A percentile compares a stretch with the other conserved stretches of the same genome.
Conservation (phyloP, 2,888 invertebrate genomes). For the Apocheima hispidaria region DNA sequence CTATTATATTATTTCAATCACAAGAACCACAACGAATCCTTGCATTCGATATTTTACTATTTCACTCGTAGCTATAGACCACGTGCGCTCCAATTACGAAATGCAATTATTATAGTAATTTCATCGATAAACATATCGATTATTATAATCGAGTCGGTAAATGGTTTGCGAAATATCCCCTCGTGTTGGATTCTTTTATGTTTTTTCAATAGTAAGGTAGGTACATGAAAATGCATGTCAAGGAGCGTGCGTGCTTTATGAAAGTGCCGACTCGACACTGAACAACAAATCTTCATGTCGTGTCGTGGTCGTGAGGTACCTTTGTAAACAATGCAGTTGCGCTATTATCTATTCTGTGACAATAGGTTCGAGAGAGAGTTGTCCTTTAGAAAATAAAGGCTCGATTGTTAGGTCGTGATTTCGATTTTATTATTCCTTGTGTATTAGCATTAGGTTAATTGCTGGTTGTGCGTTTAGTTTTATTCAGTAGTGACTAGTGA, state of each 20-base stretch:
- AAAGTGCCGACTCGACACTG: conserved; percentile 35
- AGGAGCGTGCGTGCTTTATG: conserved; percentile 55
- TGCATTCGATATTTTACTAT: conserved; percentile 16
- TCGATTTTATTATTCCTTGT: conserved; percentile 27
- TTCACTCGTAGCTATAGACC: conserved; percentile 31
- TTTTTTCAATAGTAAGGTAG: conserved; percentile 49
- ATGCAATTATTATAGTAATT: conserved; percentile 61
- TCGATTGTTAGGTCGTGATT: conserved; percentile 12
- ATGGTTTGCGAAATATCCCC: conserved; percentile 64
- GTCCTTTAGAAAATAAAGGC: conserved; percentile 33
- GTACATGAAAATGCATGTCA: conserved; percentile 64
- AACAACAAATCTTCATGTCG: conserved; percentile 10
- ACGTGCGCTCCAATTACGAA: conserved; percentile 68
- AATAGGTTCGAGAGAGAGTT: conserved; percentile 28
- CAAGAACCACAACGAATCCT: conserved; percentile 16
- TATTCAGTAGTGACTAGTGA: conserved; percentile 2
- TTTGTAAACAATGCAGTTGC: not conserved
- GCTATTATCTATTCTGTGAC: conserved; percentile 16
- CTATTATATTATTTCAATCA: conserved; percentile 6
- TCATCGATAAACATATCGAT: conserved; percentile 57
- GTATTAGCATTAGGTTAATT: conserved; percentile 21
- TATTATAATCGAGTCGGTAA: conserved; percentile 62
- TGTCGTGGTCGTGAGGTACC: conserved; percentile 8
- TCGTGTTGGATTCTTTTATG: conserved; percentile 58
- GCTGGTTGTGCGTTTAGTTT: not conserved